phyloP scores from a whole-genome alignment of 2,888 invertebrate species.

The Pterobdella sp. region DNA sequence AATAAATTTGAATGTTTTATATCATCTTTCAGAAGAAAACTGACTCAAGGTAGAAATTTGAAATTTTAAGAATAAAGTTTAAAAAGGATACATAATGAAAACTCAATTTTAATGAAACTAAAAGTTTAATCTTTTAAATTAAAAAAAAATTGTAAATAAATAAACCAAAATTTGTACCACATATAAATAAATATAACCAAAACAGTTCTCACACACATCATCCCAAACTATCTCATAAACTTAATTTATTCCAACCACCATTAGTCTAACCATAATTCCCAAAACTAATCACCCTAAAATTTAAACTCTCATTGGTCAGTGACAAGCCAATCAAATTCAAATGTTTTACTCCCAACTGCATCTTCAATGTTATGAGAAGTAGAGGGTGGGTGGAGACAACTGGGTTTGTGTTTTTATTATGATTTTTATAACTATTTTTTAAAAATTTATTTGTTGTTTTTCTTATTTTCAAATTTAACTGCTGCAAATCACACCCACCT shows the following conservation, averaged over 20 bases:
- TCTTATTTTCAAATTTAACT: not conserved
- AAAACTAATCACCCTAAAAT: not conserved
- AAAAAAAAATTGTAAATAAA: not conserved
- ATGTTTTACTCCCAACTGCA: conserved; percentile 49
- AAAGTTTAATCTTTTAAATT: not conserved
- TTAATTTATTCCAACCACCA: no score
- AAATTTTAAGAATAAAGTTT: not conserved
- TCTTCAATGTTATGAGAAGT: conserved; percentile 48
- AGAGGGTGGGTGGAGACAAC: conserved; percentile 50
- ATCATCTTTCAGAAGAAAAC: not conserved
- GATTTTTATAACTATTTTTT: not conserved
- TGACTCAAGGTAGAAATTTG: not conserved
- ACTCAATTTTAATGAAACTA: no score
- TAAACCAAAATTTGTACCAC: not conserved
- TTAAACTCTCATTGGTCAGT: not conserved
- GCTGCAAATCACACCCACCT: no score
- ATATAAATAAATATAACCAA: no score
- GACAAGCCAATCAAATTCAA: conserved; percentile 44
- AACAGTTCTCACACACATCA: no score
- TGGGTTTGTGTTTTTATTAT: conserved; percentile 40
- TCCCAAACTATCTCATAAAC: no score
- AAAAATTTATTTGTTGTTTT: not conserved
- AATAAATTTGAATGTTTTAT: no score
- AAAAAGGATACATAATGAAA: not conserved
- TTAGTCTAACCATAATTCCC: not conserved